These are phyloP conservation scores for Psilopogon haemacephalus DNA, from an alignment of 2,113 vertebrate species.

Conservation along the genomic window DNA sequence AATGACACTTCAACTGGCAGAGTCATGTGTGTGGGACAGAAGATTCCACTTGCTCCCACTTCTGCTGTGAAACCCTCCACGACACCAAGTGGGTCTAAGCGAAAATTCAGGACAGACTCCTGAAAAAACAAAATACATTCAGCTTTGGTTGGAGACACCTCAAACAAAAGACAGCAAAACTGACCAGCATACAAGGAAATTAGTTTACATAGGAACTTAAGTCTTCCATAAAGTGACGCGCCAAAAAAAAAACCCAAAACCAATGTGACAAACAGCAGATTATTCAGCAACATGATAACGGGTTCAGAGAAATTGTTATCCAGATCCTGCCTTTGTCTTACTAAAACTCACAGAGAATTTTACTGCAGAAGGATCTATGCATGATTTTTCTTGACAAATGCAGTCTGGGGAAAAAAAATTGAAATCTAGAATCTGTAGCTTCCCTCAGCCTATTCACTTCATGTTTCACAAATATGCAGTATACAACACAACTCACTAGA, in stretches of 20 bases:
- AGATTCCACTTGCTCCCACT: slow-evolving; percentile 94
- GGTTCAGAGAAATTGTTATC: not conserved
- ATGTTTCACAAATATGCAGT: not conserved
- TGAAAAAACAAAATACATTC: slow-evolving; percentile 51
- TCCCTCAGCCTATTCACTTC: not conserved
- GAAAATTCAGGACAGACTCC: slow-evolving; percentile 98
- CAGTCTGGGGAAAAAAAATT: not conserved
- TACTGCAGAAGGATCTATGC: not conserved
- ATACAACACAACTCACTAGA: fast-evolving
- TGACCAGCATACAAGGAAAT: not conserved
- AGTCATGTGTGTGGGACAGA: slow-evolving; percentile 97
- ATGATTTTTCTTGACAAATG: not conserved
- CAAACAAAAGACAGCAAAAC: not conserved
- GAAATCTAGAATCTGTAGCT: not conserved
- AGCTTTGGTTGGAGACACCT: not conserved
- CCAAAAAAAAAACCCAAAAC: not conserved
- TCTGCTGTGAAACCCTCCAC: slow-evolving; percentile 95
- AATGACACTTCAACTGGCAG: slow-evolving; percentile 96
- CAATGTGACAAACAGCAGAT: not conserved
- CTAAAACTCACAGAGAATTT: not conserved
- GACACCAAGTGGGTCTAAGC: slow-evolving; percentile 88
- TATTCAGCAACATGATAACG: not conserved
- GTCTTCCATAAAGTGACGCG: not conserved
- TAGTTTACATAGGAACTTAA: not conserved
- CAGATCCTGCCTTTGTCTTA: not conserved